Evolutionary conservation across 2,797 vertebrate genomes (phyloP), one percentile per base, ranked within the genome.

Genomic region (Platalea minor): DNA sequence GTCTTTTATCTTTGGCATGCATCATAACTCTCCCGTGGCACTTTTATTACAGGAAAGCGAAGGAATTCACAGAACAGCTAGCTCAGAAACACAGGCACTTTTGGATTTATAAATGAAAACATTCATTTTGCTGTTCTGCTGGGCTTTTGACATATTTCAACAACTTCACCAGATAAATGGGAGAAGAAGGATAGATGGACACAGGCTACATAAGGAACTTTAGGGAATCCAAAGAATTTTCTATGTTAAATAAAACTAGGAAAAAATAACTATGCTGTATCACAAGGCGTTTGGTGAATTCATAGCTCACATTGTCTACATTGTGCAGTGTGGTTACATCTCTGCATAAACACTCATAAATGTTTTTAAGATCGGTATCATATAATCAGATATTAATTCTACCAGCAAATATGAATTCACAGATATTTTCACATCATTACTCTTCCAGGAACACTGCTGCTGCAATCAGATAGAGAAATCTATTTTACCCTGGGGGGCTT

Each of bases 81-180:
- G 35, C 39, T 82, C 35, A 86, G 86, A 78, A 94, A 86, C 74
- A 59, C 45, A 18, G 51, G 10, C 45, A 78, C 25, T 89, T 89
- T 69, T 7, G 61, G 78, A 26, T 86, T 86, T 89, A 41, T 89
- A 60, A 92, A 89, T 87, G 67, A 69, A 89, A 89, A 92, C 86
- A 79, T 94, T 94, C 68, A 87, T 83, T 83, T 89, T 94, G 28
- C 78, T 79, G 72, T 89, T 83, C 51, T 89, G 57, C 46, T 35
- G 33, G 28, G 57, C 61, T 83, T 78, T 43, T 83, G 78, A 46
- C 82, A 11, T 70, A 69, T 83, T 89, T 92, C 67, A 83, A 48
- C 50, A 63, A 21, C 68, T 56, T 83, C 48, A 53, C 29, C 17
- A 7, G 73, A 39, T 39, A 83, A 79, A 79, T 7, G 39, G 51